A percentile compares a stretch with the other conserved stretches of the same genome.
phyloP scores from a whole-genome alignment of 2,113 vertebrate genomes.

The Larimichthys polyactis region DNA sequence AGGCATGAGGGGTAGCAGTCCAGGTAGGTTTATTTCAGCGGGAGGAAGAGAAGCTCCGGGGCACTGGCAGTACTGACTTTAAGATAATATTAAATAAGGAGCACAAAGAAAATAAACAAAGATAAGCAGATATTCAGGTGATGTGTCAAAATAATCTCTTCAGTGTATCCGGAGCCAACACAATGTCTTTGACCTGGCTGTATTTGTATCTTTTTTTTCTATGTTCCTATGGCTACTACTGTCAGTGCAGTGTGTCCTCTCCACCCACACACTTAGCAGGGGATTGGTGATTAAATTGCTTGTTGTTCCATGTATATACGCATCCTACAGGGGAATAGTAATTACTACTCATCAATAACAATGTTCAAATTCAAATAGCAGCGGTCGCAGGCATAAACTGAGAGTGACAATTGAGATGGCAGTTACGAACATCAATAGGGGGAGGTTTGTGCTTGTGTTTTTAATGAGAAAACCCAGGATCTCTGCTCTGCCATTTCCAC shows the following conservation, averaged over 20 bases:
- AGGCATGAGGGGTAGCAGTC: constrained; percentile 68
- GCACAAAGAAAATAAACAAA: neutral
- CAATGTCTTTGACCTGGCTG: neutral
- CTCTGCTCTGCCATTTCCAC: constrained; percentile 64
- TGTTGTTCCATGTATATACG: constrained; percentile 51
- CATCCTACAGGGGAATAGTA: constrained; percentile 45
- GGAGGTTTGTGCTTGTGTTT: constrained; percentile 60
- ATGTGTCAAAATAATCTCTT: constrained; percentile 11
- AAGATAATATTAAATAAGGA: constrained; percentile 35
- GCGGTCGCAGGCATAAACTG: constrained; percentile 12
- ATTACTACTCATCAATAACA: constrained; percentile 64
- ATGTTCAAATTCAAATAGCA: constrained; percentile 55
- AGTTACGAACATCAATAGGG: constrained; percentile 27
- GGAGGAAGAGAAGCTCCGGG: constrained; percentile 61
- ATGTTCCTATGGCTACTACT: neutral
- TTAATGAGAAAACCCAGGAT: constrained; percentile 70
- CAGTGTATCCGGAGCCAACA: neutral
- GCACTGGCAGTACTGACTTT: constrained; percentile 60
- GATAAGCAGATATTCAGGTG: constrained; percentile 15
- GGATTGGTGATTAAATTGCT: constrained; percentile 51
- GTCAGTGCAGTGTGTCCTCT: constrained; percentile 28
- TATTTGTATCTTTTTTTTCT: constrained; percentile 22
- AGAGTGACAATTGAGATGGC: constrained; percentile 39
- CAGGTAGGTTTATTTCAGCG: constrained; percentile 75
- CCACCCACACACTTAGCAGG: constrained; percentile 37